phyloP scores from a whole-genome alignment of 2,888 invertebrate species.

The Drosophila formosana region DNA sequence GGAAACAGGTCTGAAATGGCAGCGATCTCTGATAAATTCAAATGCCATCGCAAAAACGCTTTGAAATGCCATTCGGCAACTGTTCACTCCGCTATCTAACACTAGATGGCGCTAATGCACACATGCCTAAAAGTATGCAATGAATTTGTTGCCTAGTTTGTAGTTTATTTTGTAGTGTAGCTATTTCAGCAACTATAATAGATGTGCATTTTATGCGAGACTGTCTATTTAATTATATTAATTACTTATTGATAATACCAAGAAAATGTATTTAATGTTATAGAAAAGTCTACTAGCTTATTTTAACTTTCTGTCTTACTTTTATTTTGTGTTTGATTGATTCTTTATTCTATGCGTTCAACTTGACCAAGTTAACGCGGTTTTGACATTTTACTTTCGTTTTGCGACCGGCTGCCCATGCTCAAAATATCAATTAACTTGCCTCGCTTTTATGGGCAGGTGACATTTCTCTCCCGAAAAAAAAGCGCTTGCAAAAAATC shows the following conservation, averaged over 20 bases:
- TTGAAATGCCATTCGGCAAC: not conserved
- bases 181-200: too few species aligned
- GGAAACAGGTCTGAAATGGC: slow-evolving; percentile 3
- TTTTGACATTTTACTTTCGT: slow-evolving; percentile 43
- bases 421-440: slow-evolving; percentile 41
- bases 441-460: slow-evolving; percentile 36
- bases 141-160: not conserved
- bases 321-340: not conserved
- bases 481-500: slow-evolving; percentile 29
- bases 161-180: not conserved
- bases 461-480: slow-evolving; percentile 42
- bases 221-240: not conserved
- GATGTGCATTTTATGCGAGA: not conserved
- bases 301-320: not conserved
- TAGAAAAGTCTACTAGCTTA: not conserved
- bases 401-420: slow-evolving; percentile 10
- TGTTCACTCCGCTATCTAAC: not conserved
- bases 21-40: not conserved
- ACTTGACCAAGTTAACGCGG: slow-evolving; percentile 8
- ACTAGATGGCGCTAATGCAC: slow-evolving; percentile 7
- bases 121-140: slow-evolving; percentile 22
- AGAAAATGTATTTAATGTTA: not conserved
- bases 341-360: not conserved
- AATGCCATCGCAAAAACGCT: not conserved
- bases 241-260: not conserved